A percentile compares a stretch with the other conserved stretches of the same genome.
Conservation (phyloP, 2,888 invertebrate species). For the Eupeodes luniger region DNA sequence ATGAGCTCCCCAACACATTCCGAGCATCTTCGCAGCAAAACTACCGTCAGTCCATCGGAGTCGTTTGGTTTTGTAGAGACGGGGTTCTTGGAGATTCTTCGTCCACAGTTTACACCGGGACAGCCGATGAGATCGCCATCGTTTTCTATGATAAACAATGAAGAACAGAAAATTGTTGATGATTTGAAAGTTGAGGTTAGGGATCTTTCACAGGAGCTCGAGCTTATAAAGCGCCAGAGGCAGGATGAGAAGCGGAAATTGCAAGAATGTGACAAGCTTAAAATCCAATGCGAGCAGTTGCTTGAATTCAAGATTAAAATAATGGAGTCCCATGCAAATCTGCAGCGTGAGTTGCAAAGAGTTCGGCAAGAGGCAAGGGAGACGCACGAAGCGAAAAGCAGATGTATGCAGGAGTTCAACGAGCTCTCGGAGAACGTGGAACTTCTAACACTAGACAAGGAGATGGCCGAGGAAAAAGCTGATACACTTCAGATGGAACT, state of each 20-base stretch:
- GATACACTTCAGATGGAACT: conserved; percentile 93
- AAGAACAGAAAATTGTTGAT: conserved; percentile 89
- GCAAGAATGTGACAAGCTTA: conserved; percentile 94
- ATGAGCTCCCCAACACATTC: conserved; percentile 80
- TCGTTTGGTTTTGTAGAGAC: conserved; percentile 93
- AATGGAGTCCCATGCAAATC: conserved; percentile 93
- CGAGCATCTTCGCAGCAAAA: conserved; percentile 79
- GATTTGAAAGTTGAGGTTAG: conserved; percentile 89
- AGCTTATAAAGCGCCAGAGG: conserved; percentile 92
- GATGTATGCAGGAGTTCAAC: conserved; percentile 95
- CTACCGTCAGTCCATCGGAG: conserved; percentile 85
- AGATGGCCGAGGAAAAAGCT: conserved; percentile 98
- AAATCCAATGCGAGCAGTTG: conserved; percentile 95
- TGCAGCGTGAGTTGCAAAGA: conserved; percentile 94
- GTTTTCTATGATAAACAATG: conserved; percentile 84
- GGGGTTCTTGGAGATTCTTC: conserved; percentile 94
- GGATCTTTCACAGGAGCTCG: conserved; percentile 96
- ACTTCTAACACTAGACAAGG: conserved; percentile 98
- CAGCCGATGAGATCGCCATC: conserved; percentile 89
- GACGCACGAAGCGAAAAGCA: conserved; percentile 91
- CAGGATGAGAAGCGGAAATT: conserved; percentile 95
- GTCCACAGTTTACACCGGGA: conserved; percentile 94
- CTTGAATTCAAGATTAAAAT: conserved; percentile 97
- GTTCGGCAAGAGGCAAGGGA: conserved; percentile 94
- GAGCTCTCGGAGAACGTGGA: conserved; percentile 97